Conservation (phyloP, 2,888 invertebrate genomes). For the Plagodis dolabraria region DNA sequence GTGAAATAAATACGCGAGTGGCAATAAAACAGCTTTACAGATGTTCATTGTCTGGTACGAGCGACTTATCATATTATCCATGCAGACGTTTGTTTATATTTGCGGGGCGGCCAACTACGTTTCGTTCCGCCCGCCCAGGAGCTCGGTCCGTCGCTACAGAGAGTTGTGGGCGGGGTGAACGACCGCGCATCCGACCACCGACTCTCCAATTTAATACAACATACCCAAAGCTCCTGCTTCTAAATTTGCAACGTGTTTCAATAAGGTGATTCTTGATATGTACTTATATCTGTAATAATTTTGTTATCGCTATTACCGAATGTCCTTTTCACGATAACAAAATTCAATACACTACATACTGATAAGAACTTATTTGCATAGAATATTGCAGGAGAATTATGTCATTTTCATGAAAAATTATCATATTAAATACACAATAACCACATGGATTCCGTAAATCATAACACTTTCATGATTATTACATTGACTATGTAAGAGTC, state of each 20-base stretch:
- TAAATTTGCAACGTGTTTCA: constrained; percentile 33
- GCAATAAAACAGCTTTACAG: constrained; percentile 25
- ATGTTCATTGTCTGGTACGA: constrained; percentile 46
- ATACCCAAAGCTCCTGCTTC: constrained; percentile 44
- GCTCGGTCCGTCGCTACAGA: constrained; percentile 44
- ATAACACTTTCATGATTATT: no score
- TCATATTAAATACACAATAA: no score
- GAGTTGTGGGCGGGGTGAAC: constrained; percentile 52
- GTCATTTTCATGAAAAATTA: no score
- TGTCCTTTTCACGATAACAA: no score
- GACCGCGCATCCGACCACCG: constrained; percentile 53
- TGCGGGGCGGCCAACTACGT: constrained; percentile 51
- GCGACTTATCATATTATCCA: constrained; percentile 49
- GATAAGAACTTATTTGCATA: no score
- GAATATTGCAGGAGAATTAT: no score
- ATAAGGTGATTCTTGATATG: constrained; percentile 32
- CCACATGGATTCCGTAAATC: no score
- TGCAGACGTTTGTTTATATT: constrained; percentile 70
- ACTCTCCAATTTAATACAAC: constrained; percentile 53
- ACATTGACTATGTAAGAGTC: no score
- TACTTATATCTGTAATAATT: not conserved
- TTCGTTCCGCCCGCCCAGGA: constrained; percentile 50
- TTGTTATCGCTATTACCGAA: no score
- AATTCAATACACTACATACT: no score
- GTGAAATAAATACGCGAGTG: constrained; percentile 10